These are phyloP conservation scores for Oreochromis spilurus DNA, from an alignment of 2,113 vertebrate genomes.

Conservation along the genomic window DNA sequence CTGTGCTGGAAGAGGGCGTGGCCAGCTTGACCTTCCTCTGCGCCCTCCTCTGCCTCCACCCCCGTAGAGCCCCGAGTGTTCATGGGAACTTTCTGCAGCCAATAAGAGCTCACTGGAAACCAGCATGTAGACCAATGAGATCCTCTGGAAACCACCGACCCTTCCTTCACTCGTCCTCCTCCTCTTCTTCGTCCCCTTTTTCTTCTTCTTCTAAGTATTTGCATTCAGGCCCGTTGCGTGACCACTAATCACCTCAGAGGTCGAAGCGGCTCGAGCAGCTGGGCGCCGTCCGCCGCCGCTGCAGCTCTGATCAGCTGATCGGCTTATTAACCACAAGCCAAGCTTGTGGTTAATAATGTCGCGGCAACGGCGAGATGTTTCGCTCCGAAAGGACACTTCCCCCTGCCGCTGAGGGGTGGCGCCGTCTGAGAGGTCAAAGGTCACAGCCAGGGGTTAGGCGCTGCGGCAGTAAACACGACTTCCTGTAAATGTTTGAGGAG, in stretches of 20 bases:
- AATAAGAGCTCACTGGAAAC: background rate
- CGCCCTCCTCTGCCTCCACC: background rate
- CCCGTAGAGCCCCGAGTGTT: background rate
- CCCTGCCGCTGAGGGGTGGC: background rate
- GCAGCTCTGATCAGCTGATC: slow-evolving; percentile 24
- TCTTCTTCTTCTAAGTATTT: background rate
- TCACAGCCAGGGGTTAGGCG: background rate
- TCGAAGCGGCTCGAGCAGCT: background rate
- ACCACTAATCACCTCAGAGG: slow-evolving; percentile 26
- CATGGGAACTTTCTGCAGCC: background rate
- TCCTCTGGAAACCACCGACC: background rate
- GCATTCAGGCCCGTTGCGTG: slow-evolving; percentile 3
- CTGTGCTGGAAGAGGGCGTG: background rate
- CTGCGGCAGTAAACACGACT: background rate
- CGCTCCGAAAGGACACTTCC: background rate
- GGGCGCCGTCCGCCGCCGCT: background rate
- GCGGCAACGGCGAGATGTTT: background rate
- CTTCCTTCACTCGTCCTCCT: background rate
- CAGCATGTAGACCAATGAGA: background rate
- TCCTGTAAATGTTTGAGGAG: background rate
- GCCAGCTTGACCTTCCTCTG: background rate
- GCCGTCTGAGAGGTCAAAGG: background rate
- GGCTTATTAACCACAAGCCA: background rate
- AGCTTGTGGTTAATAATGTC: slow-evolving; percentile 9
- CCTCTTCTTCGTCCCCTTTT: background rate